Base-by-base conservation (phyloP, 2,113 vertebrate species). In the Acrocephalus arundinaceus region DNA sequence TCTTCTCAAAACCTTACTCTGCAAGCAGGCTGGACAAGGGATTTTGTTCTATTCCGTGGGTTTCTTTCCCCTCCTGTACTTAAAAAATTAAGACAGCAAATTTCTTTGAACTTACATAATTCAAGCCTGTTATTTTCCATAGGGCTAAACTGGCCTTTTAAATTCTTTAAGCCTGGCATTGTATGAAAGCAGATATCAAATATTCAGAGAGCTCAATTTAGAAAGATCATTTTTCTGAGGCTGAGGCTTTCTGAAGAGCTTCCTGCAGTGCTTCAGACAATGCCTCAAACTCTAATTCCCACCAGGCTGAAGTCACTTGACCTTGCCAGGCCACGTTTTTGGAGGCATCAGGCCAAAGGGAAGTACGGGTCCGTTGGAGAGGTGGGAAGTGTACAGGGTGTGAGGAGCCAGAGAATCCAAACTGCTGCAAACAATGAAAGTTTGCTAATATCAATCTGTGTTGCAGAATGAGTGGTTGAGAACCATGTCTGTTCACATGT, bases 141-240 rank as follows among this genome's bases (percentile, higher is more conserved):
- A 89, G 55, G 61, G 63, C 67, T 94, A 67, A 96, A 86, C 15
- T 13, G 28, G 59, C 72, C 79, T 94, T 90, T 92, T 72, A 82
- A 93, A 94, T 92, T 90, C 95, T 91, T 89, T 91, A 93, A 91
- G 77, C 76, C 54, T 94, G 93, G 87, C 89, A 95, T 59, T 82
- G 51, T 95, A 95, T 93, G 62, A 97, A 96, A 95, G 92, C 86
- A 94, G 95, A 67, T 81, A 95, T 88, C 96, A 95, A 91, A 95
- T 91, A 95, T 90, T 95, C 91, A 92, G 79, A 91, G 45, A 62
- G 52, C 80, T 96, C 79, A 39, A 4, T 91, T 95, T 92, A 94
- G 87, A 84, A 94, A 89, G 89, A 95, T 95, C 61, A 78, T 75
- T 94, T 97, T 90, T 93, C 92, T 86, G 83, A 81, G 83, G 87